Evolutionary conservation across 2,888 invertebrate species (phyloP).

Genomic region (Philereme transversata): DNA sequence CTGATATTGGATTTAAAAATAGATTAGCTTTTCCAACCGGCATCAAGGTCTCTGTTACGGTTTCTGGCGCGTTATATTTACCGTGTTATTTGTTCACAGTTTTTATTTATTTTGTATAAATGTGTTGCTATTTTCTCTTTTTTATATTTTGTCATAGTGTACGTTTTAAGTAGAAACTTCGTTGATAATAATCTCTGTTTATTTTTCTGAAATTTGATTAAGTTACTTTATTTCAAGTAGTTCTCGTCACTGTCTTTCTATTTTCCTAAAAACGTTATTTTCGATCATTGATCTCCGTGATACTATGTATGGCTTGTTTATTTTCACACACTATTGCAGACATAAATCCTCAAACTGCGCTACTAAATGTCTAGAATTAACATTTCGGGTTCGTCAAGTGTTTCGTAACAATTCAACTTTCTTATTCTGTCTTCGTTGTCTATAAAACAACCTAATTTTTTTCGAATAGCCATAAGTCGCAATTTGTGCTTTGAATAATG

Average conservation of each 20-base stretch:
- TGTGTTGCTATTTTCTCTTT: not conserved
- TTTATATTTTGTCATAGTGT: not conserved
- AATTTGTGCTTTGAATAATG: conserved; percentile 65
- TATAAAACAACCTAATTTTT: conserved; percentile 55
- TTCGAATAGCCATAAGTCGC: conserved; percentile 49
- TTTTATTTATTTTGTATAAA: not conserved
- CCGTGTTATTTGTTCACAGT: conserved; percentile 21
- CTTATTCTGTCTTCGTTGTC: conserved; percentile 34
- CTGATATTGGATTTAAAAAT: conserved; percentile 54
- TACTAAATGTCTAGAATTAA: conserved; percentile 5
- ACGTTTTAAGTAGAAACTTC: not conserved
- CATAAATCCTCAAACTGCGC: not conserved
- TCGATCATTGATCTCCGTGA: too few species aligned
- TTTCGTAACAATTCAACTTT: conserved; percentile 28
- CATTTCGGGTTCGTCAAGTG: not conserved
- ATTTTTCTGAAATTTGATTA: too few species aligned
- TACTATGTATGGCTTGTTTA: not conserved
- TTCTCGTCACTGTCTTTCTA: too few species aligned
- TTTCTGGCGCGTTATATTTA: conserved; percentile 46
- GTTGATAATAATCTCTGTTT: too few species aligned
- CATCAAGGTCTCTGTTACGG: conserved; percentile 50
- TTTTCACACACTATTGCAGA: not conserved
- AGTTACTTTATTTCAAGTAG: too few species aligned
- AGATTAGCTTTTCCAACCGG: conserved; percentile 46
- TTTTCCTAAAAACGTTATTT: too few species aligned